Percentiles rank a stretch among this genome's conserved stretches.
Evolutionary conservation across 1,140 invertebrate genomes (phyloP).

Genomic region (Glossosoma conforme): DNA sequence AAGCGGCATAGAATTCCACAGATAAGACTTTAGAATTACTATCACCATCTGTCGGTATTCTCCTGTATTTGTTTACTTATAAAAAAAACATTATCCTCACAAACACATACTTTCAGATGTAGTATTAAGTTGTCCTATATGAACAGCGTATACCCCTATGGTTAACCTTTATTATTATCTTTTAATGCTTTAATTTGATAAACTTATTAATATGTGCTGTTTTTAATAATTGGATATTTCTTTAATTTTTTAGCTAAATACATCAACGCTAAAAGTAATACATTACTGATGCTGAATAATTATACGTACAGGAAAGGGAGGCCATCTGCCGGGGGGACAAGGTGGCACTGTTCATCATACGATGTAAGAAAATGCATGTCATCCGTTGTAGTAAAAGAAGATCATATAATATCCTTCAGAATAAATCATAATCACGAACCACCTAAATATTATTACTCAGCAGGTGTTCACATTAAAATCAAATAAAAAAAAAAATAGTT

Average conservation of each 20-base stretch:
- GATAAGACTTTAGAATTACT: too few species aligned
- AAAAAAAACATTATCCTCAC: too few species aligned
- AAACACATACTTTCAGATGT: too few species aligned
- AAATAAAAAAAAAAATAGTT: too few species aligned
- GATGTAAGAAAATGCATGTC: background rate
- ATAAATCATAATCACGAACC: background rate
- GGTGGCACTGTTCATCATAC: background rate
- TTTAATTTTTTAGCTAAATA: conserved; percentile 1
- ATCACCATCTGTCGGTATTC: too few species aligned
- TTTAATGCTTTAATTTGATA: conserved; percentile 3
- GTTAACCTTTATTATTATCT: too few species aligned
- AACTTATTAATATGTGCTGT: too few species aligned
- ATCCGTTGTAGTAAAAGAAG: background rate
- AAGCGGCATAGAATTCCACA: too few species aligned
- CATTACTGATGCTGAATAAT: conserved; percentile 3
- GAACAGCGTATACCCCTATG: too few species aligned
- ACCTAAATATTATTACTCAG: background rate
- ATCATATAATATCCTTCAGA: background rate
- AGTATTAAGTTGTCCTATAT: too few species aligned
- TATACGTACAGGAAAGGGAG: conserved; percentile 2
- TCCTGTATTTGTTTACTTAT: too few species aligned
- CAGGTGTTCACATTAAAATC: background rate
- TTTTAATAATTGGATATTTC: background rate
- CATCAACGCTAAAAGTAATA: background rate
- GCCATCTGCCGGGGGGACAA: background rate